Evolutionary conservation across 2,888 invertebrate species (phyloP).

Genomic region (Papilio gigon): DNA sequence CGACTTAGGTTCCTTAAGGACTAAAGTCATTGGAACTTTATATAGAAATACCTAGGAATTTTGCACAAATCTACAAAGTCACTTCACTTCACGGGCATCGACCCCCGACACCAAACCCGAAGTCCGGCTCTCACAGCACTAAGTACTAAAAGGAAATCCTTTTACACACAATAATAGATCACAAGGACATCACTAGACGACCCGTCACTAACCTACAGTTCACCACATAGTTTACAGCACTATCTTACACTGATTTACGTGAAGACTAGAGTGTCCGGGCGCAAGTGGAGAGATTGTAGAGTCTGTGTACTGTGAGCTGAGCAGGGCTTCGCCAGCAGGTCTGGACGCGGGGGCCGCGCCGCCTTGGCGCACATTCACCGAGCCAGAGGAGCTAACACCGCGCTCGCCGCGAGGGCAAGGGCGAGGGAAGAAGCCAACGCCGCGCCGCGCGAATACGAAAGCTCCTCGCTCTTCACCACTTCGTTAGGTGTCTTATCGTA

Average conservation of each 20-base stretch:
- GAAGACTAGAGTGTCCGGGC: slow-evolving; percentile 75
- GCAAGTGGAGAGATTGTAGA: slow-evolving; percentile 69
- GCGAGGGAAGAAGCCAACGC: slow-evolving; percentile 78
- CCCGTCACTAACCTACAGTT: slow-evolving; percentile 42
- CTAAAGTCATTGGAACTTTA: slow-evolving; percentile 60
- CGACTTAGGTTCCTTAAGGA: slow-evolving; percentile 58
- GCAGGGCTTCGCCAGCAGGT: slow-evolving; percentile 74
- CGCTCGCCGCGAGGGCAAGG: slow-evolving; percentile 73
- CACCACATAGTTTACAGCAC: slow-evolving; percentile 49
- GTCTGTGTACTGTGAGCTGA: slow-evolving; percentile 70
- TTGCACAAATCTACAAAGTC: slow-evolving; percentile 53
- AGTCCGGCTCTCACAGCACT: slow-evolving; percentile 45
- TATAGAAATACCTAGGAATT: slow-evolving; percentile 55
- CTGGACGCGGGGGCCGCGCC: slow-evolving; percentile 72
- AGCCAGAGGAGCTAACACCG: slow-evolving; percentile 76
- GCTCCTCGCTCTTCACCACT: slow-evolving; percentile 95
- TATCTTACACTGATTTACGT: slow-evolving; percentile 61
- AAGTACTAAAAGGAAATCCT: slow-evolving; percentile 52
- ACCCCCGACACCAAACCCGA: slow-evolving; percentile 46
- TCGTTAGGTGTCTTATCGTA: slow-evolving; percentile 95
- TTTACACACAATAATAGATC: slow-evolving; percentile 37
- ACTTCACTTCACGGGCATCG: slow-evolving; percentile 44
- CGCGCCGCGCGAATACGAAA: slow-evolving; percentile 85
- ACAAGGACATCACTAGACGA: slow-evolving; percentile 46
- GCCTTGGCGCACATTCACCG: slow-evolving; percentile 81